Base-by-base conservation (phyloP, 2,113 vertebrate genomes). In the Trematomus loennbergii region DNA sequence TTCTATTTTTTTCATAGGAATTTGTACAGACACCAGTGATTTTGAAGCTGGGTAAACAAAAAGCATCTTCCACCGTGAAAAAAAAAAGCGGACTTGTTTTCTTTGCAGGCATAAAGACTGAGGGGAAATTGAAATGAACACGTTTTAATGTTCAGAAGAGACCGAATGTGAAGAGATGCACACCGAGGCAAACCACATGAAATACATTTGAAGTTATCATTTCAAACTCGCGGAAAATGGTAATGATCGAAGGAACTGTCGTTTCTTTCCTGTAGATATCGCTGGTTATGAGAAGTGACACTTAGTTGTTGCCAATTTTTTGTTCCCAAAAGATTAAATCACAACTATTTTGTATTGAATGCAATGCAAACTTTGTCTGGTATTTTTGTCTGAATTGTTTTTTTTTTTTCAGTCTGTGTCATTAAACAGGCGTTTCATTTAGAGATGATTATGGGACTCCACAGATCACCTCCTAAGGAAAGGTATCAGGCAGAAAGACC, bases 251-350 rank as follows among this genome's bases (percentile, higher is more conserved):
- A 92, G 87, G 88, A 92, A 88, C 86, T 72, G 77, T 78, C 70
- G 74, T 91, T 92, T 90, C 85, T 93, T 89, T 92, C 85, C 89
- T 93, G 91, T 93, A 93, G 92, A 89, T 94, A 89, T 88, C 43
- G 84, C 86, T 78, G 75, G 88, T 88, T 90, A 89, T 90, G 77
- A 90, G 61, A 92, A 89, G 88, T 93, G 91, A 93, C 91, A 89
- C 91, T 94, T 93, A 92, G 93, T 91, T 93, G 89, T 92, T 90
- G 87, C 91, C 88, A 89, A 90, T 94, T 93, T 93, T 94, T 94
- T 93, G 87, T 91, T 92, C 88, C 90, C 64, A 73, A 90, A 91
- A 90, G 88, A 94, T 93, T 93, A 93, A 94, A 93, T 88, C 89
- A 91, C 91, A 92, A 88, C 88, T 94, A 93, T 94, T 93, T 94